Evolutionary conservation across 2,888 invertebrate genomes (phyloP), one percentile per base, ranked within the genome.

Genomic region (Himalopsyche kuldschensis): DNA sequence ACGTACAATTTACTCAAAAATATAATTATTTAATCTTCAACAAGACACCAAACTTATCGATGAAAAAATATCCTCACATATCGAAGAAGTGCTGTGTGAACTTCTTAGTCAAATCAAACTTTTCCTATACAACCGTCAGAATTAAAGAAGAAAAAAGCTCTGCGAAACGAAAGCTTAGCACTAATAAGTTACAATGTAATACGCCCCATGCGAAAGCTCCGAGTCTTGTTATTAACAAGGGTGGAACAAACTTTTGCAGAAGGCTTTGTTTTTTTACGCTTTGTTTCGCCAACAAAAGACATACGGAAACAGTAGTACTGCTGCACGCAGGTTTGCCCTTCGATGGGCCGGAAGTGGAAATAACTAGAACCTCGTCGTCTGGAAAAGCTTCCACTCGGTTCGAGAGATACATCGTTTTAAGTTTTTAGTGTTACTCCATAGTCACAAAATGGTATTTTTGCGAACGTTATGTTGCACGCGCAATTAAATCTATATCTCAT

Each of bases 241-340:
- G 75, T 48, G 48, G 31, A 41, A 75, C 32, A 41, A 77, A 30
- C 27, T 78, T 77, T 48, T 30, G 77, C 82, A 69, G 41, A 69
- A 78, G 55, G 82, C 82, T 82, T 82, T 82, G 78, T 82, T 82
- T 82, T 75, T 82, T 78, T 78, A 24, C 69, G 82, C 81, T 82
- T 82, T 82, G 82, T 82, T 82, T 82, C 75, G 46, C 69, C 55
- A 20, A 75, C 78, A 81, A 76, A 77, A 81, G 76, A 76, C 47
- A 77, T 30, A 48, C 32, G 81, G 41, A 31, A 31, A 76, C 81
- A 77, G 80, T 55, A 69, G 11, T 69, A 63, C 69, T 63, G 80
- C 69, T 80, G 69, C 80, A 80, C 80, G 80, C 80, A 80, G 69
- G 63, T 80, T 80, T 80, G 55, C 55, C 80, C 63, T 80, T 69